Evolutionary conservation across 2,888 invertebrate species (phyloP).

Genomic region (Melinaea menophilus): DNA sequence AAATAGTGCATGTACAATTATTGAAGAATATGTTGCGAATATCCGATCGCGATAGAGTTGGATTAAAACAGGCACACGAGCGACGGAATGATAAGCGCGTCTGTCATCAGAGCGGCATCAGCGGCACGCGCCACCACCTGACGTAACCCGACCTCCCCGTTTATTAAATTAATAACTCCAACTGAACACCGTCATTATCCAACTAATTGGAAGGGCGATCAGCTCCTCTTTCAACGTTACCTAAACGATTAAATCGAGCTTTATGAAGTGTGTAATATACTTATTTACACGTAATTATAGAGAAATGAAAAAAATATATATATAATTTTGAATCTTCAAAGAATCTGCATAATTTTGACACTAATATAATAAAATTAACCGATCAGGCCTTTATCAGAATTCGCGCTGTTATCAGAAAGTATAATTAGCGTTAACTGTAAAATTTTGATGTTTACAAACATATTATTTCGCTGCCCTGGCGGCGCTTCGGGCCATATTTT

Average conservation of each 20-base stretch:
- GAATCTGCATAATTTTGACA: constrained; percentile 26
- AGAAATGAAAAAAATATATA: constrained; percentile 2
- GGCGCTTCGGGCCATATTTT: constrained; percentile 71
- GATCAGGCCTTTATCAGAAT: constrained; percentile 42
- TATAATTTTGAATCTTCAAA: constrained; percentile 17
- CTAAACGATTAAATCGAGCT: constrained; percentile 68
- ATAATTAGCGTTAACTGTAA: constrained; percentile 69
- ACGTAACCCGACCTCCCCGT: constrained; percentile 57
- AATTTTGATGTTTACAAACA: constrained; percentile 72
- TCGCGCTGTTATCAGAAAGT: constrained; percentile 49
- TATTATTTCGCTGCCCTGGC: constrained; percentile 72
- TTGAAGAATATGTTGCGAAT: no score
- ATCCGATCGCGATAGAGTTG: not conserved
- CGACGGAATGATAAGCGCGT: constrained; percentile 27
- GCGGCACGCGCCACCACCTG: constrained; percentile 46
- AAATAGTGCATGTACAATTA: not conserved
- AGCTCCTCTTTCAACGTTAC: constrained; percentile 69
- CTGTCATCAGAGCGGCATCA: constrained; percentile 26
- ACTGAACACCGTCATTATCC: constrained; percentile 72
- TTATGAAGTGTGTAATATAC: constrained; percentile 71
- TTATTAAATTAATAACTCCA: constrained; percentile 77
- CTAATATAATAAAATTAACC: constrained; percentile 36
- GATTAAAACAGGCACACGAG: constrained; percentile 21
- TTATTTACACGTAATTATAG: constrained; percentile 14
- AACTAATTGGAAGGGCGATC: constrained; percentile 74